These are phyloP conservation scores for Pampus argenteus DNA, from an alignment of 2,797 vertebrate genomes.

Conservation along the genomic window DNA sequence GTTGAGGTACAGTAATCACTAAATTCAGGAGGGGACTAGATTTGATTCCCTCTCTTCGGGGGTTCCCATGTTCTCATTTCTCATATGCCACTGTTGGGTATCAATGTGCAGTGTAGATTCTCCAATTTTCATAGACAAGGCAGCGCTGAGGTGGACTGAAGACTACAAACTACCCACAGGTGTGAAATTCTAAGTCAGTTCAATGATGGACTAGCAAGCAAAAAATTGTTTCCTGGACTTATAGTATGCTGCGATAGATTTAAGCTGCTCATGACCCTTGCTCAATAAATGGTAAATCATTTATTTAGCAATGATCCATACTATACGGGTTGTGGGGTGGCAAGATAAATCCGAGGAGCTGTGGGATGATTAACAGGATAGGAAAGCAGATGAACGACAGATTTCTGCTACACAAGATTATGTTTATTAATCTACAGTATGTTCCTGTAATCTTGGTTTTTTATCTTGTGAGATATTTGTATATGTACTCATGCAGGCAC, in stretches of 20 bases:
- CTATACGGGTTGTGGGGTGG: no score
- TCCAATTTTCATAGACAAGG: constrained; percentile 18
- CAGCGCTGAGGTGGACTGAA: not conserved
- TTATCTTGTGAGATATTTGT: not conserved
- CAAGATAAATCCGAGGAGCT: constrained; percentile 4
- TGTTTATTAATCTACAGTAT: not conserved
- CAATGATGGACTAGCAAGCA: not conserved
- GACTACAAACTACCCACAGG: constrained; percentile 4
- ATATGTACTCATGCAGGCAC: not conserved
- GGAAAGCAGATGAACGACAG: constrained; percentile 6
- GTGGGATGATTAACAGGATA: not conserved
- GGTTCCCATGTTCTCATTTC: not conserved
- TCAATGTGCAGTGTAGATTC: no score
- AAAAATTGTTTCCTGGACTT: not conserved
- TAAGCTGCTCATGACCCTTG: not conserved
- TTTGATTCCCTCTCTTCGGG: not conserved
- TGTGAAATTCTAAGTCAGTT: constrained; percentile 2
- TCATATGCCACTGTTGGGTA: no score
- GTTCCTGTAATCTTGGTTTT: not conserved
- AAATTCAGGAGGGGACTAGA: not conserved
- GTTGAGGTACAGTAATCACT: constrained; percentile 51
- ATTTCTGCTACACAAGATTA: not conserved
- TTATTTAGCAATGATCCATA: constrained; percentile 2
- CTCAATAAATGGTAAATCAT: constrained; percentile 10
- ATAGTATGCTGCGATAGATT: not conserved